Evolutionary conservation across 2,797 vertebrate species (phyloP), one percentile per base, ranked within the genome.

Genomic region (Bryconaethiops microstoma): DNA sequence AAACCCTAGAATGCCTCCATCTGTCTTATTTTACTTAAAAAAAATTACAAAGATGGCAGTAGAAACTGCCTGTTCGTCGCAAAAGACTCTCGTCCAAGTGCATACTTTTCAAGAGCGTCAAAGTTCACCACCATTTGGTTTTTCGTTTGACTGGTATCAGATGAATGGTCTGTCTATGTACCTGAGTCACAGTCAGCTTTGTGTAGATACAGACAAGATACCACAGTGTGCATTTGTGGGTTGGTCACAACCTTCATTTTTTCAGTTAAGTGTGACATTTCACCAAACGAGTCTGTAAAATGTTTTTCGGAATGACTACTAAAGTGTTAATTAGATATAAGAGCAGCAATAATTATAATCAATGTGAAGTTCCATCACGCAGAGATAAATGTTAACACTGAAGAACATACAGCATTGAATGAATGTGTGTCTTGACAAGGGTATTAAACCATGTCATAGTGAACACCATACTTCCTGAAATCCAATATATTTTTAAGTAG

Each of bases 61-160:
- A 23, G 55, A 78, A 55, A 68, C n/a, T 4, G 8, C 29, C 29
- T 48, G 35, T 65, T 65, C 63, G n/a, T 10, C 35, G 8, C 0
- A 70, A 60, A 62, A 17, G 69, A 9, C 25, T 39, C 70, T 57
- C n/a, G 52, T 40, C 52, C 29, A 16, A 55, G 52, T 13, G 17
- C 29, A 57, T 73, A 39, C 52, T 29, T 48, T 25, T 48, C 42
- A 21, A 14, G 42, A 50, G 52, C 25, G 19, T 52, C 29, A 54
- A 25, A 73, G 50, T n/a, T 39, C 25, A 73, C 29, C 52, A 57
- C 70, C 29, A 40, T 40, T 39, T 57, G 25, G 23, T 73, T 40
- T 39, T 17, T 69, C 39, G 14, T 35, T 35, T 73, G 52, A 73
- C 35, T 73, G 70, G 42, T 63, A 29, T 65, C 69, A 45, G 70